phyloP scores from a whole-genome alignment of 2,797 vertebrate genomes.

The Merluccius polli region DNA sequence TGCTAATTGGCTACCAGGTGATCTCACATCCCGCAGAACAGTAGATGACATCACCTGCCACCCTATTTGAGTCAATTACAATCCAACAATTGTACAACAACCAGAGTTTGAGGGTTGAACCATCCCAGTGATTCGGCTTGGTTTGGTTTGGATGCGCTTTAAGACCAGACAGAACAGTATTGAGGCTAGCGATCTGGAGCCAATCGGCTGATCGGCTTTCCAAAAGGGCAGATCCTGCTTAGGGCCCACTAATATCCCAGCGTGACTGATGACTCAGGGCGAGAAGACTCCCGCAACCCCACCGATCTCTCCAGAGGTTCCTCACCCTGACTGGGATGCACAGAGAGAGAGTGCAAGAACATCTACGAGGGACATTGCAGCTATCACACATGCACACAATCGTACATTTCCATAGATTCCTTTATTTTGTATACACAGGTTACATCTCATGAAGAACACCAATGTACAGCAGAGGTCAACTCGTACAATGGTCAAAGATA shows the following conservation, averaged over 20 bases:
- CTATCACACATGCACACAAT: not conserved
- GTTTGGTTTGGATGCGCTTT: not conserved
- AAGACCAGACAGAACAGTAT: conserved; percentile 41
- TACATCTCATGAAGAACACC: conserved; percentile 58
- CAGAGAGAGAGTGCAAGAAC: not conserved
- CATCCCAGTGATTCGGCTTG: not conserved
- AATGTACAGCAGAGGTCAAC: conserved; percentile 48
- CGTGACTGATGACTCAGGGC: conserved; percentile 58
- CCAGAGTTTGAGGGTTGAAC: not conserved
- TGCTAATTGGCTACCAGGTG: not conserved
- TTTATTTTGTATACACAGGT: conserved; percentile 68
- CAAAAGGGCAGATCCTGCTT: conserved; percentile 73
- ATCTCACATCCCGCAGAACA: not conserved
- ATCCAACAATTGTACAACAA: not conserved
- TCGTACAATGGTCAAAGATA: conserved; percentile 46
- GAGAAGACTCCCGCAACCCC: conserved; percentile 25
- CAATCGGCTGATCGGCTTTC: conserved; percentile 76
- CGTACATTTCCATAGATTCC: conserved; percentile 44
- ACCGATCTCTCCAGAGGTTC: conserved; percentile 21
- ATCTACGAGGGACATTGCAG: not conserved
- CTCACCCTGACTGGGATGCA: no score
- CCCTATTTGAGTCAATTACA: not conserved
- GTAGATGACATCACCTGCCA: not conserved
- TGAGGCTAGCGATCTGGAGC: conserved; percentile 51
- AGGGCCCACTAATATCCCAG: conserved; percentile 67